Evolutionary conservation across 2,888 invertebrate species (phyloP), one percentile per base, ranked within the genome.

Genomic region (Deroplatys truncata): DNA sequence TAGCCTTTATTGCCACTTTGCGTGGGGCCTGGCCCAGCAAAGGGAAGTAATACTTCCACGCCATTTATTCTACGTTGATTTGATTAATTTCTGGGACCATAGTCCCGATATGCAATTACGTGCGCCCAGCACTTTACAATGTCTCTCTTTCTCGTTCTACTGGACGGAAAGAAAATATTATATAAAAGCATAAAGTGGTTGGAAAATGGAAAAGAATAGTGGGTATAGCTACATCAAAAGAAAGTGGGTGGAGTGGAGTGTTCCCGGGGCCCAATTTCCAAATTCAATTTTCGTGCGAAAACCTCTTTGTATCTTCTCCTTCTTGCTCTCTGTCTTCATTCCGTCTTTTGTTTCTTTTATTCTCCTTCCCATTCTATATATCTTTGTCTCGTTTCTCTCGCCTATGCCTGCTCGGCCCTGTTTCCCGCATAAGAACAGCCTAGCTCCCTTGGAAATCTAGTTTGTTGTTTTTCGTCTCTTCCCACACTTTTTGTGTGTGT

Each of bases 281-380:
- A 90, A 90, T 90, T 90, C 90, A 90, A 90, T 90, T 90, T 90
- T 90, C 89, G 72, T 82, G 85, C 72, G 87, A 89, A 90, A 90
- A 90, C 90, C 90, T 90, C 90, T 90, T 90, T 90, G 89, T 90
- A 83, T 89, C 89, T 87, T 83, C 43, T 83, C 43, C n/a, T 82
- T 87, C 56, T 82, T 87, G 82, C 82, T 82, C 87, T 87, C 29
- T 83, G 28, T 82, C 43, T 43, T n/a, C 83, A 83, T 87, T 83
- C 56, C 16, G 56, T 72, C 7, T 20, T 72, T 25, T 72, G 20
- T 20, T 72, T 72, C 20, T 20, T 72, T 20, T 72, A 72, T 72
- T 49, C 49, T 49, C 49, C 49, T 49, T 49, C 49, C 49, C 15
- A 9, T 49, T 35, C 82, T 87, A 82, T 83, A 82, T 87, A 20